Evolutionary conservation across 2,888 invertebrate species (phyloP).

Genomic region (Mimumesa dahlbomi): DNA sequence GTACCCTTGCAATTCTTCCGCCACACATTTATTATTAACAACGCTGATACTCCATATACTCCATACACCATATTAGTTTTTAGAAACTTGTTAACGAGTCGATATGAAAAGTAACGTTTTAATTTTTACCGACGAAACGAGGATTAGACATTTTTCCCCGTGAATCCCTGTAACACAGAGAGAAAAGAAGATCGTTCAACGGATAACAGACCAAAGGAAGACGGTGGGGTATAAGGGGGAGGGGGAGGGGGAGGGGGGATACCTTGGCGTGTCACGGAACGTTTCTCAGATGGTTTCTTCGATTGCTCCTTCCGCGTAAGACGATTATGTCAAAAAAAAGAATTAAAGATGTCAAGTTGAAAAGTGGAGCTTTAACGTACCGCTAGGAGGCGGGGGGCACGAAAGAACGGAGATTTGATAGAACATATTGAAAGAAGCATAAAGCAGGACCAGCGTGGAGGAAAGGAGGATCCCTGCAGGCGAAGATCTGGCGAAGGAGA

Average conservation of each 20-base stretch:
- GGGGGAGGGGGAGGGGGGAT: slow-evolving; percentile 6
- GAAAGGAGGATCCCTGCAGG: slow-evolving; percentile 37
- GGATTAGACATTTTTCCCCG: too few relatives aligned
- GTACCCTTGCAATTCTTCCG: too few relatives aligned
- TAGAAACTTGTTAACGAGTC: too few relatives aligned
- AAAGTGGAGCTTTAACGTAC: slow-evolving; percentile 68
- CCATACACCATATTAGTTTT: too few relatives aligned
- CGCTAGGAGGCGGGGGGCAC: background rate
- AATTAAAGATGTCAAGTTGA: slow-evolving; percentile 75
- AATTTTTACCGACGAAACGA: too few relatives aligned
- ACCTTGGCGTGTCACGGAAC: slow-evolving; percentile 24
- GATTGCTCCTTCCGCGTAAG: slow-evolving; percentile 58
- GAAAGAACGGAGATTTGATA: slow-evolving; percentile 29
- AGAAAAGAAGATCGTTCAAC: background rate
- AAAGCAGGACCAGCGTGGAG: slow-evolving; percentile 52
- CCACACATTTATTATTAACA: too few relatives aligned
- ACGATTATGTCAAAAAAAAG: slow-evolving; percentile 73
- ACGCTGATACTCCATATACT: too few relatives aligned
- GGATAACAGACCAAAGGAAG: too few relatives aligned
- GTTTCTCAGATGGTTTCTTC: slow-evolving; percentile 37
- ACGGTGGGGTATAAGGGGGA: too few relatives aligned
- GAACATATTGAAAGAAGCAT: slow-evolving; percentile 71
- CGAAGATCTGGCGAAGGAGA: slow-evolving; percentile 23
- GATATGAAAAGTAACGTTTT: too few relatives aligned
- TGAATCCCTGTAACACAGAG: too few relatives aligned